Base-by-base conservation (phyloP, 2,113 vertebrate genomes). In the Setophaga coronata region DNA sequence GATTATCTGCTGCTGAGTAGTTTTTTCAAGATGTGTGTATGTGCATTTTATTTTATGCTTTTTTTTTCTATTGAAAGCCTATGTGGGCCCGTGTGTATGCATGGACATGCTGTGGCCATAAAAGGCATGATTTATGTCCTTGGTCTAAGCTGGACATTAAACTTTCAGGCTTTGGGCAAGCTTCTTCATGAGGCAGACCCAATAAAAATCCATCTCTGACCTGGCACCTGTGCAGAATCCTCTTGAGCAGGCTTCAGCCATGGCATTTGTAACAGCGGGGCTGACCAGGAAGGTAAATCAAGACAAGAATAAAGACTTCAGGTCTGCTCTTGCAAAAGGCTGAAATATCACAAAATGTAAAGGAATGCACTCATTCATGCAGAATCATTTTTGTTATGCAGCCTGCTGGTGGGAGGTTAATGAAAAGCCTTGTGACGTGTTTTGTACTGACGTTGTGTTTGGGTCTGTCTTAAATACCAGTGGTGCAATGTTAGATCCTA, bases 51-150 rank as follows among this genome's bases (percentile, higher is more conserved):
- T 67, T 78, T 60, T 56, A 20, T 36, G 40, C 8, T 10, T 15
- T 60, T n/a, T 43, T 24, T 15, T 26, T 2, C 3, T 38, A 5
- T 51, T 69, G 10, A 48, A 79, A 65, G 6, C 1, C 0, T 42
- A 1, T 3, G 2, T 31, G 5, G 53, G 28, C 20, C 2, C 21
- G 18, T 14, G 2, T 33, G 3, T 50, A 26, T 33, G 18, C 14
- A 33, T 21, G 40, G 51, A 28, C 12, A 18, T 60, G 38, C 43
- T 78, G 36, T 67, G 36, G 23, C 42, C n/a, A 26, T 45, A 20
- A 53, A 91, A 87, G 10, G 15, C 1, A 0, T 53, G 29, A 74
- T 34, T 70, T n/a, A 40, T 10, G 28, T 60, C 28, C 43, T 51
- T 90, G 47, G 12, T 74, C 21, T 91, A 42, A 54, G 56, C 23